A percentile compares a stretch with the other conserved stretches of the same genome.
Conservation (phyloP, 2,888 invertebrate genomes). For the Theretra japonica region DNA sequence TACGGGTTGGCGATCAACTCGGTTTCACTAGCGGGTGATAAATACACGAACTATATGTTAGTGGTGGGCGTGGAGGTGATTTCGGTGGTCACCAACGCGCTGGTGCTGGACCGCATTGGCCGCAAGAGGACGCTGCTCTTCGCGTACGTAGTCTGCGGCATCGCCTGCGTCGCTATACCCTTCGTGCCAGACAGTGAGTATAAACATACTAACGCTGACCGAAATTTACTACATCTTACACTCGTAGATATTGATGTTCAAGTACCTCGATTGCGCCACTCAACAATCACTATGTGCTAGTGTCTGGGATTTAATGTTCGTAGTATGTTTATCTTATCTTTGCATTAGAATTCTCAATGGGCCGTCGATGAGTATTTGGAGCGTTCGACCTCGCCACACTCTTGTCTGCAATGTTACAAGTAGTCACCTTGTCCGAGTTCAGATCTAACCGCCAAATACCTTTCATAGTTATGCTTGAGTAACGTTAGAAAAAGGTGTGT, state of each 20-base stretch:
- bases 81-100: constrained; percentile 87
- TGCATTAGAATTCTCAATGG: constrained; percentile 9
- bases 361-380: background rate
- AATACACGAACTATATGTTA: constrained; percentile 91
- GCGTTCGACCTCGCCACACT: background rate
- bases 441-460: constrained; percentile 1
- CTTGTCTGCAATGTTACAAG: constrained; percentile 8
- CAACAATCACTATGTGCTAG: background rate
- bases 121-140: constrained; percentile 85
- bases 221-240: too few relatives aligned
- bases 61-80: constrained; percentile 89
- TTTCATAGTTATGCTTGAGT: constrained; percentile 10
- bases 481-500: background rate
- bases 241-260: too few relatives aligned
- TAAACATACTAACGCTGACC: background rate
- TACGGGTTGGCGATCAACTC: constrained; percentile 92
- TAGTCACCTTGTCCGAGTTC: constrained; percentile 18
- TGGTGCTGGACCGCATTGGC: constrained; percentile 87
- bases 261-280: background rate
- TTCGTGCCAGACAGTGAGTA: constrained; percentile 79
- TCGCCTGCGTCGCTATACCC: constrained; percentile 80
- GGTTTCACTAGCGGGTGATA: constrained; percentile 89
- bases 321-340: background rate
- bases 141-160: constrained; percentile 84
- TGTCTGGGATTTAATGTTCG: background rate